A percentile compares a stretch with the other conserved stretches of the same genome.
These are phyloP conservation scores for Beaufortia kweichowensis DNA, from an alignment of 2,113 vertebrate genomes.

Conservation along the genomic window DNA sequence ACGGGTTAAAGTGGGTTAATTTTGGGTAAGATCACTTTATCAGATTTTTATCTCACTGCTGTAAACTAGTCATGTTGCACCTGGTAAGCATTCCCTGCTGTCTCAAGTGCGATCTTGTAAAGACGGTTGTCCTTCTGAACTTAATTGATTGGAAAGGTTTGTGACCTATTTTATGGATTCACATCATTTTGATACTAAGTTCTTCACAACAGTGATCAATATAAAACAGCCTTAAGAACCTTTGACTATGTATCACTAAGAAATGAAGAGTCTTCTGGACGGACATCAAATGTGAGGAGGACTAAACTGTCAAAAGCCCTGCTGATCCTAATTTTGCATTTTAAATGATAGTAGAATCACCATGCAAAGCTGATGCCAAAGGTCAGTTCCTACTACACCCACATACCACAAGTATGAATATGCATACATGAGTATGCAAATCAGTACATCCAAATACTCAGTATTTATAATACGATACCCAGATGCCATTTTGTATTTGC, in stretches of 20 bases:
- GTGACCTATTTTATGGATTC: constrained; percentile 28
- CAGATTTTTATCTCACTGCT: no score
- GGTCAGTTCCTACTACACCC: no score
- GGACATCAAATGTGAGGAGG: not conserved
- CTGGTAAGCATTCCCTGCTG: not conserved
- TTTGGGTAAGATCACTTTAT: no score
- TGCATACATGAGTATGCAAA: no score
- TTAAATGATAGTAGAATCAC: not conserved
- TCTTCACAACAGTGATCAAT: constrained; percentile 19
- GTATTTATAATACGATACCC: no score
- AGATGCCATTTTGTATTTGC: no score
- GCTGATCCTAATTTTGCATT: not conserved
- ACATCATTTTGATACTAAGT: constrained; percentile 10
- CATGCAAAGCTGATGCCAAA: not conserved
- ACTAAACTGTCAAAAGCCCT: constrained; percentile 1
- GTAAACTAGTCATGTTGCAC: no score
- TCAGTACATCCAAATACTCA: no score
- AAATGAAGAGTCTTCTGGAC: not conserved
- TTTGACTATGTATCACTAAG: constrained; percentile 9
- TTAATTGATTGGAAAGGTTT: constrained; percentile 23
- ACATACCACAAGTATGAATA: no score
- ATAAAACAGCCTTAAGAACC: constrained; percentile 5
- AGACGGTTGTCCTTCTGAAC: not conserved
- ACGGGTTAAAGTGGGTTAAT: no score
- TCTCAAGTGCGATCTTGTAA: not conserved